Evolutionary conservation across 2,888 invertebrate genomes (phyloP).

Genomic region (Campoletis raptor): DNA sequence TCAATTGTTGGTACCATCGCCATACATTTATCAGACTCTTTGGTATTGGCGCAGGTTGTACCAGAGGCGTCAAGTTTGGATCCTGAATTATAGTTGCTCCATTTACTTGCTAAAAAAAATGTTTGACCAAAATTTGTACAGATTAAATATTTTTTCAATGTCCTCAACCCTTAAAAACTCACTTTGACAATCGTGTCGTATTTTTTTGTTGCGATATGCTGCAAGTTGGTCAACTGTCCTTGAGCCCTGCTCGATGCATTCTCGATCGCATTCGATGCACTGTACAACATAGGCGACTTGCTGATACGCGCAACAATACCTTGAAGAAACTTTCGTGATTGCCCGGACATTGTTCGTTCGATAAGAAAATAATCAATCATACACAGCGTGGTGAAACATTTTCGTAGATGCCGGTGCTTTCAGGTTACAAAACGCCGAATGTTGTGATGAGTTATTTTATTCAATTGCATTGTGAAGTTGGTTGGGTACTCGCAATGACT

Average conservation of each 20-base stretch:
- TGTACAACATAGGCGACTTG: conserved; percentile 75
- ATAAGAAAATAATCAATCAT: conserved; percentile 2
- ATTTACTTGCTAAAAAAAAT: conserved; percentile 75
- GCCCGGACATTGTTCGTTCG: conserved; percentile 73
- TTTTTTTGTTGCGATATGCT: conserved; percentile 76
- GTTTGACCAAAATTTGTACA: background rate
- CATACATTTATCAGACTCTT: conserved; percentile 77
- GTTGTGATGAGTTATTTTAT: background rate
- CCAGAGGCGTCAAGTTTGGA: conserved; percentile 72
- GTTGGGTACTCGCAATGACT: background rate
- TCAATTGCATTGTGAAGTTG: background rate
- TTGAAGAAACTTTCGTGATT: conserved; percentile 75
- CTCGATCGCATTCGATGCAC: conserved; percentile 74
- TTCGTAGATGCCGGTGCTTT: conserved; percentile 15
- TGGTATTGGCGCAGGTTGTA: conserved; percentile 76
- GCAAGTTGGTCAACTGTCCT: conserved; percentile 74
- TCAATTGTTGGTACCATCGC: conserved; percentile 82
- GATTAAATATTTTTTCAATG: background rate
- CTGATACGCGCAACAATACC: conserved; percentile 73
- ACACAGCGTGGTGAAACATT: background rate
- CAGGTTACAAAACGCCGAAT: background rate
- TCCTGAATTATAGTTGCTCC: conserved; percentile 78
- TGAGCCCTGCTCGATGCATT: conserved; percentile 78
- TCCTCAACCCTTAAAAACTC: background rate
- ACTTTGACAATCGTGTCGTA: conserved; percentile 79